Evolutionary conservation across 2,888 invertebrate genomes (phyloP).

Genomic region (Dione vanillae): DNA sequence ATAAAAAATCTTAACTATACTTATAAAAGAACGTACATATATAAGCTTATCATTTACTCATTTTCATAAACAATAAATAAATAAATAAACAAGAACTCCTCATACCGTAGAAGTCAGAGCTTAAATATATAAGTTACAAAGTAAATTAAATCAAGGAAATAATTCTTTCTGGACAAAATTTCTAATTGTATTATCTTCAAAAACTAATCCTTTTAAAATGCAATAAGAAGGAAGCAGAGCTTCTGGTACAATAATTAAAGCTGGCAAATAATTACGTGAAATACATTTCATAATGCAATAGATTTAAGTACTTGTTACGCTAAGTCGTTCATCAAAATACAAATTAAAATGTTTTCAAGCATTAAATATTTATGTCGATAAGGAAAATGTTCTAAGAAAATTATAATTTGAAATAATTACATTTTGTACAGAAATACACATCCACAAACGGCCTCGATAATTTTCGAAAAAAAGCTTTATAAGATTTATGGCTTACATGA

Average conservation of each 20-base stretch:
- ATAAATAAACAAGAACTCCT: no score
- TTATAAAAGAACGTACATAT: no score
- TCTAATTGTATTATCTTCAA: slow-evolving; percentile 15
- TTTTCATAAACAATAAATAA: no score
- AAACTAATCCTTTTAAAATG: slow-evolving; percentile 27
- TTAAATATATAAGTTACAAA: no score
- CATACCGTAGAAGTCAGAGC: no score
- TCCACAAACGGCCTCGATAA: background rate
- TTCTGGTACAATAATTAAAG: slow-evolving; percentile 9
- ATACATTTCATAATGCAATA: slow-evolving; percentile 8
- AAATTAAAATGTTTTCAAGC: slow-evolving; percentile 4
- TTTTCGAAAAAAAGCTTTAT: background rate
- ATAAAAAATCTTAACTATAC: no score
- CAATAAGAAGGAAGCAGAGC: slow-evolving; percentile 22
- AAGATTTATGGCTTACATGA: no score
- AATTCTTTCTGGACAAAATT: background rate
- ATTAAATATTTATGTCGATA: slow-evolving; percentile 2
- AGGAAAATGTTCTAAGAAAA: slow-evolving; percentile 1
- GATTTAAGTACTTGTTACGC: slow-evolving; percentile 3
- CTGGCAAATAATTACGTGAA: slow-evolving; percentile 14
- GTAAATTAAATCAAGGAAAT: background rate
- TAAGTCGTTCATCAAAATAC: slow-evolving; percentile 9
- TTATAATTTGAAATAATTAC: slow-evolving; percentile 5
- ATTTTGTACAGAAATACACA: background rate
- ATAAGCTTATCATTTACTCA: no score